Conservation (phyloP, 2,113 vertebrate genomes). For the Chaenogobius annularis region DNA sequence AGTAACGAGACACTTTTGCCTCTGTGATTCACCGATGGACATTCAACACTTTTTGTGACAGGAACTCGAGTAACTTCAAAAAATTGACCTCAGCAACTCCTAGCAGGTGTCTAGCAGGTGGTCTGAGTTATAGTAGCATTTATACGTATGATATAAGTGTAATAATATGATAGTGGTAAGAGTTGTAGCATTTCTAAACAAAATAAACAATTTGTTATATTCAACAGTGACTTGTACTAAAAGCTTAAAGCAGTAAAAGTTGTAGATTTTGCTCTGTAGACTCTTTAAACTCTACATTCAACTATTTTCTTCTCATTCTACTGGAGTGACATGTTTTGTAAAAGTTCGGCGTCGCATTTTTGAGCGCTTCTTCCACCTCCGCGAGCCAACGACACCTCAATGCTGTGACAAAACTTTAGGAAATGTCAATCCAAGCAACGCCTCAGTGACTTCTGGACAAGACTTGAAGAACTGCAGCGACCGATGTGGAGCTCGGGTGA, state of each 20-base stretch:
- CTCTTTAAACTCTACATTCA: neutral
- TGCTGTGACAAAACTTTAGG: conserved; percentile 24
- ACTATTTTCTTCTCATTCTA: neutral
- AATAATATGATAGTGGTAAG: neutral
- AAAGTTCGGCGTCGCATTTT: neutral
- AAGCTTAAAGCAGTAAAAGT: no score
- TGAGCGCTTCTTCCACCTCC: conserved; percentile 14
- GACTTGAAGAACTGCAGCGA: conserved; percentile 30
- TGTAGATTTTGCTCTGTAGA: no score
- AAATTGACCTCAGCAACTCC: neutral
- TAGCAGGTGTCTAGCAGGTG: neutral
- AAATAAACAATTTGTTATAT: neutral
- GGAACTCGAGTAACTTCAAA: neutral
- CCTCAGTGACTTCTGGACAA: conserved; percentile 34
- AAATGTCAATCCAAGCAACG: conserved; percentile 17
- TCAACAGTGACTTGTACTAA: neutral
- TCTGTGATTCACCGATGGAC: neutral
- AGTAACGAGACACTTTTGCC: neutral
- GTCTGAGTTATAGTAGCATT: neutral
- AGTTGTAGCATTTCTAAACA: neutral
- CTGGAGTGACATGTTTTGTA: neutral
- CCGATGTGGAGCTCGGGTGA: conserved; percentile 74
- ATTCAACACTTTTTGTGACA: neutral
- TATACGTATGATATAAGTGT: neutral
- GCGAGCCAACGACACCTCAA: neutral